These are phyloP conservation scores for Octonoba sinensis DNA, from an alignment of 2,888 invertebrate species.

Conservation along the genomic window DNA sequence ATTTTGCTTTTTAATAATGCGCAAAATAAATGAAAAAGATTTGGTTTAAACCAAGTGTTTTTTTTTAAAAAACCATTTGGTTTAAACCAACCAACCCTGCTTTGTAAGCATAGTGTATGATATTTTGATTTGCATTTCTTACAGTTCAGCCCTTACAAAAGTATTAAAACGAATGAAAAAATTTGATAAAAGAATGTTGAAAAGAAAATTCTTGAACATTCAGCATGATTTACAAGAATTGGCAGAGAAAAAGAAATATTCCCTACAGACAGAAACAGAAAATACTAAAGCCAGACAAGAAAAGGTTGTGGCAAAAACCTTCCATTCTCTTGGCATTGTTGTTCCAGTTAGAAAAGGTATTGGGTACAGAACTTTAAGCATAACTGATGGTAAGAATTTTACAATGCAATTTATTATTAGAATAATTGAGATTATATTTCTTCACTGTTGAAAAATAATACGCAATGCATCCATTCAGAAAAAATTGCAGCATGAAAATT, in stretches of 20 bases:
- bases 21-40: too few relatives aligned
- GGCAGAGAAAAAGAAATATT: constrained; percentile 30
- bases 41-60: too few relatives aligned
- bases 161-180: constrained; percentile 19
- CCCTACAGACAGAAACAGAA: constrained; percentile 20
- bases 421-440: too few relatives aligned
- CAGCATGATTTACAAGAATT: constrained; percentile 25
- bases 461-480: too few relatives aligned
- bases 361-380: constrained; percentile 84
- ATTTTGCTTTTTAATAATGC: too few relatives aligned
- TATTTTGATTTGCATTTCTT: neutral
- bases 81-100: too few relatives aligned
- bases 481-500: too few relatives aligned
- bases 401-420: too few relatives aligned
- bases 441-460: too few relatives aligned
- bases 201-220: constrained; percentile 22
- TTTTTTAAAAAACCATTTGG: too few relatives aligned
- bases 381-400: constrained; percentile 73
- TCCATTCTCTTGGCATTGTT: constrained; percentile 80
- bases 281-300: constrained; percentile 77
- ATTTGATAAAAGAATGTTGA: neutral
- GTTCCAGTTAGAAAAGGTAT: constrained; percentile 86
- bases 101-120: too few relatives aligned
- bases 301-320: constrained; percentile 78
- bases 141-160: constrained; percentile 23